Evolutionary conservation across 1,140 invertebrate genomes (phyloP).

Genomic region (Zaprionus taronus): DNA sequence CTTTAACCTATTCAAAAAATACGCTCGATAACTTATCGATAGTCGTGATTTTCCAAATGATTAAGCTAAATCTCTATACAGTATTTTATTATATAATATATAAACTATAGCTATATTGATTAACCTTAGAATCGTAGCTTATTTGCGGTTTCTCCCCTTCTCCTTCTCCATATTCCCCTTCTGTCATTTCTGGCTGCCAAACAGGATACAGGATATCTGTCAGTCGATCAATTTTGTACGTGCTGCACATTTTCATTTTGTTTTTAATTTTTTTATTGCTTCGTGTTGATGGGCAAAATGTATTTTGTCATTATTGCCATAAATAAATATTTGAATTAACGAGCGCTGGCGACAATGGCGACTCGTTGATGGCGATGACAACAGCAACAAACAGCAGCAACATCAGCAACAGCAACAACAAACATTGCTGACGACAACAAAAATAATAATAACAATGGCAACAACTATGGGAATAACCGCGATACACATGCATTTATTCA

Average conservation of each 20-base stretch:
- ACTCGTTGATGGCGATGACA: slow-evolving; percentile 62
- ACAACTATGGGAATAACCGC: slow-evolving; percentile 36
- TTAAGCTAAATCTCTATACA: background rate
- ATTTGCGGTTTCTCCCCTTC: background rate
- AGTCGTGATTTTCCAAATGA: background rate
- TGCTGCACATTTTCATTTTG: slow-evolving; percentile 11
- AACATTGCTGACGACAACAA: slow-evolving; percentile 41
- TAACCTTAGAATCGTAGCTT: background rate
- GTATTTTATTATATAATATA: background rate
- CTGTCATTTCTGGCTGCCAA: background rate
- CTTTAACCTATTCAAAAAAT: no score
- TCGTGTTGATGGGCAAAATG: slow-evolving; percentile 74
- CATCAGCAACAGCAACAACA: slow-evolving; percentile 29
- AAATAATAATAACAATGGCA: slow-evolving; percentile 62
- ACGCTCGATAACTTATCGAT: no score
- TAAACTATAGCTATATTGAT: background rate
- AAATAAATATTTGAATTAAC: slow-evolving; percentile 75
- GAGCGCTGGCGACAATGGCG: slow-evolving; percentile 71
- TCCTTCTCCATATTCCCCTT: background rate
- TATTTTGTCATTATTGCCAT: slow-evolving; percentile 73
- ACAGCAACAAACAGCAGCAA: slow-evolving; percentile 48
- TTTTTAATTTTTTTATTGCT: slow-evolving; percentile 48
- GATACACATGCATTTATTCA: slow-evolving; percentile 26
- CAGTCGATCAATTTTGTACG: background rate
- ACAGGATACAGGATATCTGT: slow-evolving; percentile 10